Evolutionary conservation across 2,797 vertebrate species (phyloP).

Genomic region (Tapera naevia): DNA sequence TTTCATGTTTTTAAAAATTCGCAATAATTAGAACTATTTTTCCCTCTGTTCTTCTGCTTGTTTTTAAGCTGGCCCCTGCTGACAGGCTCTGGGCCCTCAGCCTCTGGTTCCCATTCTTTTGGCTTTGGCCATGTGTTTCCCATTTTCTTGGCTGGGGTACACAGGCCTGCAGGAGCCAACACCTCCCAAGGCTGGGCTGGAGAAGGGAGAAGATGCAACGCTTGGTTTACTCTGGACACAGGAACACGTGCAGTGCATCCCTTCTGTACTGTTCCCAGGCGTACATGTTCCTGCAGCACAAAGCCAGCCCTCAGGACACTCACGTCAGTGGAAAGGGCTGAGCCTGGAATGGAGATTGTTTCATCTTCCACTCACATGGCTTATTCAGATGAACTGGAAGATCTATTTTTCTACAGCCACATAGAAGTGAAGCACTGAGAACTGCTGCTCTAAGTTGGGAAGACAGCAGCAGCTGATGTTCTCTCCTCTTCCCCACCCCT

Average conservation of each 20-base stretch:
- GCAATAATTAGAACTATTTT: neutral
- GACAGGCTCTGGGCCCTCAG: neutral
- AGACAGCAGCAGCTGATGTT: neutral
- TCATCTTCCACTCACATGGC: rapidly evolving
- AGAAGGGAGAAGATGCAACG: neutral
- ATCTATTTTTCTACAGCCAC: neutral
- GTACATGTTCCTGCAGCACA: rapidly evolving
- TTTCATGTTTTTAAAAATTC: neutral
- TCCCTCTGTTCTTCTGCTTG: neutral
- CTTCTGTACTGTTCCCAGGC: neutral
- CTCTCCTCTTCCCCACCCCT: neutral
- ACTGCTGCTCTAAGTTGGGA: no score
- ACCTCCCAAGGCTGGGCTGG: neutral
- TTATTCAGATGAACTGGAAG: neutral
- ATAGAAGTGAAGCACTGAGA: neutral
- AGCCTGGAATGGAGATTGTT: neutral
- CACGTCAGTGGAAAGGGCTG: neutral
- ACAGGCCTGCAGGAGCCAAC: neutral
- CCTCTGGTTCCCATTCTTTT: neutral
- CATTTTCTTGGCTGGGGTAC: neutral
- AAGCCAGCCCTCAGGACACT: neutral
- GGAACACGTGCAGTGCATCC: neutral
- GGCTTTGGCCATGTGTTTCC: neutral
- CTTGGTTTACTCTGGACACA: neutral
- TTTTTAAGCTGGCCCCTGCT: neutral